Conservation (phyloP, 2,888 invertebrate genomes). For the Byasa hedistus region DNA sequence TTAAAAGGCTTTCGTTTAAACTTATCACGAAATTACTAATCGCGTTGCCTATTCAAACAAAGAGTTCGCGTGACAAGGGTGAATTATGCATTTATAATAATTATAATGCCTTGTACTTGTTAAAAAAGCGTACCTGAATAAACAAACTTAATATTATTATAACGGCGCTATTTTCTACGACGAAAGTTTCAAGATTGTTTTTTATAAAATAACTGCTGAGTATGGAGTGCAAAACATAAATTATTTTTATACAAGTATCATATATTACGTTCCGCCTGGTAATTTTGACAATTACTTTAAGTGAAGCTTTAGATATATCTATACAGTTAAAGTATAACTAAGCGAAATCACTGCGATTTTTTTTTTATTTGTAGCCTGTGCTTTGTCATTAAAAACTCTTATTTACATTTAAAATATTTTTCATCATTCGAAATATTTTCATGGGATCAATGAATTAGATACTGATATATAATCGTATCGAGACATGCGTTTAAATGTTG, state of each 20-base stretch:
- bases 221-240: neutral
- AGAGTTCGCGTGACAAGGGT: slow-evolving; percentile 54
- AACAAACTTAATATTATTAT: slow-evolving; percentile 28
- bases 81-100: slow-evolving; percentile 54
- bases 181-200: neutral
- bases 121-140: slow-evolving; percentile 35
- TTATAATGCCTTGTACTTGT: slow-evolving; percentile 42
- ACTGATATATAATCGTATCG: no score
- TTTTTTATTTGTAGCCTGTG: no score
- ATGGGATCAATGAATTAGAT: no score
- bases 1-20: slow-evolving; percentile 47
- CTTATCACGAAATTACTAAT: slow-evolving; percentile 55
- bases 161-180: neutral
- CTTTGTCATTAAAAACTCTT: no score
- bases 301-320: no score
- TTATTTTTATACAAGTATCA: neutral
- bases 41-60: slow-evolving; percentile 46
- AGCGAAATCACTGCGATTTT: no score
- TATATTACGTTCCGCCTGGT: neutral
- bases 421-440: no score
- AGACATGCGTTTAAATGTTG: no score
- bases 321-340: no score
- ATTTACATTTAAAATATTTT: no score
- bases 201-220: neutral
- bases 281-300: neutral